Evolutionary conservation across 2,888 invertebrate species (phyloP).

Genomic region (Drosophila prostipennis): DNA sequence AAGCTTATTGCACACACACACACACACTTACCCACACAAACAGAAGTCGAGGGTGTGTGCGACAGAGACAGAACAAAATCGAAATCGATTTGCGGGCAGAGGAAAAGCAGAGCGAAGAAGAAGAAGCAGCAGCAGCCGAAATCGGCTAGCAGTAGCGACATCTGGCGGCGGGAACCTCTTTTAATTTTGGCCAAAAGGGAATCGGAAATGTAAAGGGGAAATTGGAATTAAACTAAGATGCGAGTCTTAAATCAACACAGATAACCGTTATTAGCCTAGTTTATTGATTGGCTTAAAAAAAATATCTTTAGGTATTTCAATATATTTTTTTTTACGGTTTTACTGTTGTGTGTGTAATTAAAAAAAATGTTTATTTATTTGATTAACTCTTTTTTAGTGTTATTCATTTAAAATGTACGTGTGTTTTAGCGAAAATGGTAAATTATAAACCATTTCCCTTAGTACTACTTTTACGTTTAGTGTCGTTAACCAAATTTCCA

Average conservation of each 20-base stretch:
- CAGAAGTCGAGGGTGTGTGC: slow-evolving; percentile 34
- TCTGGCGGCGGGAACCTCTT: slow-evolving; percentile 13
- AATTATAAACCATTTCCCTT: no score
- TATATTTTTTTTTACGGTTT: no score
- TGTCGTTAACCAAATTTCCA: not conserved
- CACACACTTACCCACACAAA: slow-evolving; percentile 23
- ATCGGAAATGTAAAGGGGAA: slow-evolving; percentile 27
- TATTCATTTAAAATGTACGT: no score
- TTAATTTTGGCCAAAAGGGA: not conserved
- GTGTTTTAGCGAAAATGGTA: no score
- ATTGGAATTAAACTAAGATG: slow-evolving; percentile 13
- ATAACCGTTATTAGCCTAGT: slow-evolving; percentile 4
- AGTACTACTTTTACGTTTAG: not conserved
- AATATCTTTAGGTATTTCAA: no score
- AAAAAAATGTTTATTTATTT: no score
- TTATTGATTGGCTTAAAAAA: not conserved
- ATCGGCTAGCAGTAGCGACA: slow-evolving; percentile 19
- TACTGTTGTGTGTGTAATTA: no score
- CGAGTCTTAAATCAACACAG: slow-evolving; percentile 1
- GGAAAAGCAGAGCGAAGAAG: slow-evolving; percentile 13
- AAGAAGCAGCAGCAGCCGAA: slow-evolving; percentile 6
- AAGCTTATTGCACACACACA: slow-evolving; percentile 56
- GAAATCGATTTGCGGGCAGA: slow-evolving; percentile 47
- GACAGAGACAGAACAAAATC: slow-evolving; percentile 25
- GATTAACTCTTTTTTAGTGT: no score